These are phyloP conservation scores for Acipenser transmontanus DNA, from an alignment of 2,797 vertebrate species.

Conservation along the genomic window DNA sequence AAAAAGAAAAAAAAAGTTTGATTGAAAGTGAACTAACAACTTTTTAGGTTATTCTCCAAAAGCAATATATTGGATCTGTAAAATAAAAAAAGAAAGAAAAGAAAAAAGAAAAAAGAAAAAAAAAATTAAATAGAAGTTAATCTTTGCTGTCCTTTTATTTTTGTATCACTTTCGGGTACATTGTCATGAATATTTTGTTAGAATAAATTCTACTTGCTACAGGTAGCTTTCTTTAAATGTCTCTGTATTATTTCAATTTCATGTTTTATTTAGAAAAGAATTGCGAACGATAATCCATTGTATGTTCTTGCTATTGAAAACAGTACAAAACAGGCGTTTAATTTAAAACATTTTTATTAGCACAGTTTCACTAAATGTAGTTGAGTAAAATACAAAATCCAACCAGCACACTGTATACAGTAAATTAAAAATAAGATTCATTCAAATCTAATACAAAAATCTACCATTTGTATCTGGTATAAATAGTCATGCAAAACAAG, in stretches of 20 bases:
- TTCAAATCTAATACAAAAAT: too few species aligned
- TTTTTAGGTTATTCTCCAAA: conserved; percentile 55
- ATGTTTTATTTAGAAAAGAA: not conserved
- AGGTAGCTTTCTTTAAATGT: conserved; percentile 53
- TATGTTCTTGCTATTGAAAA: too few species aligned
- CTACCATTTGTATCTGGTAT: too few species aligned
- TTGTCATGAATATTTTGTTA: conserved; percentile 96
- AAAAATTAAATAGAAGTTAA: conserved; percentile 58
- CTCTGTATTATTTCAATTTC: conserved; percentile 32
- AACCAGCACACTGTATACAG: not conserved
- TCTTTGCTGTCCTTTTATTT: conserved; percentile 90
- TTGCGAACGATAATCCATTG: not conserved
- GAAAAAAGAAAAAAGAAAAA: too few species aligned
- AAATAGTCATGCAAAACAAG: too few species aligned
- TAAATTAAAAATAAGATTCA: conserved; percentile 5
- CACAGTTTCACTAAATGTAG: conserved; percentile 3
- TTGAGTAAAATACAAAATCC: conserved; percentile 1
- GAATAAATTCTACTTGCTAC: conserved; percentile 94
- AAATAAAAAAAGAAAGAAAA: conserved; percentile 54
- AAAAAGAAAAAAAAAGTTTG: conserved; percentile 26
- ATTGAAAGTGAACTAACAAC: conserved; percentile 58
- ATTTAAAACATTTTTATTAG: conserved; percentile 1
- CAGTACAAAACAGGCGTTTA: too few species aligned
- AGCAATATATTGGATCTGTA: conserved; percentile 76
- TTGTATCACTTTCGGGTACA: conserved; percentile 81